Conservation (phyloP, 1,140 invertebrate species). For the Megalonaias nervosa region DNA sequence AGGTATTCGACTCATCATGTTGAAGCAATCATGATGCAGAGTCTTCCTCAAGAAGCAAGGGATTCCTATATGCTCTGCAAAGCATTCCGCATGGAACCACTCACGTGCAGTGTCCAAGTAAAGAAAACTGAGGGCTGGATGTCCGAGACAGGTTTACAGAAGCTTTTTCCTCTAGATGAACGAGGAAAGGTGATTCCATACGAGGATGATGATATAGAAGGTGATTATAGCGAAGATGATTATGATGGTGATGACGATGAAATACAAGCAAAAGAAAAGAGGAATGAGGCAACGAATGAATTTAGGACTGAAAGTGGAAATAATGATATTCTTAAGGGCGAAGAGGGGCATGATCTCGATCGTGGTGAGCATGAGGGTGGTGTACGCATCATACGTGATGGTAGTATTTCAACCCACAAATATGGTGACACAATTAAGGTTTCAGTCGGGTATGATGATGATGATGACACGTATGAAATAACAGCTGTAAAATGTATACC, state of each 20-base stretch:
- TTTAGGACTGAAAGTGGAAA: too few species aligned
- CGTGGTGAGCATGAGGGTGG: too few species aligned
- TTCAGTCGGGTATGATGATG: not conserved
- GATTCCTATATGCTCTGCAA: constrained; percentile 26
- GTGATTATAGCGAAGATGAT: not conserved
- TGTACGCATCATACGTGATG: too few species aligned
- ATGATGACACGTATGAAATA: not conserved
- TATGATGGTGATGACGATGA: not conserved
- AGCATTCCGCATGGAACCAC: constrained; percentile 23
- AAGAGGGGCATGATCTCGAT: too few species aligned
- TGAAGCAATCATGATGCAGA: constrained; percentile 6
- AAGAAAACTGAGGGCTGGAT: not conserved
- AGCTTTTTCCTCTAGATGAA: not conserved
- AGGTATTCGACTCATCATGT: constrained; percentile 15
- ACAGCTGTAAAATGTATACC: constrained; percentile 25
- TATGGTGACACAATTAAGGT: too few species aligned
- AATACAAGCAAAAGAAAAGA: not conserved
- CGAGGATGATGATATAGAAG: not conserved
- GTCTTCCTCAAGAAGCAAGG: not conserved
- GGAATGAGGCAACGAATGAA: not conserved
- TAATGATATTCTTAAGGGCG: too few species aligned
- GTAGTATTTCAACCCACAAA: too few species aligned
- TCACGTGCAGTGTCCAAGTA: constrained; percentile 12
- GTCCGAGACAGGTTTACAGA: too few species aligned
- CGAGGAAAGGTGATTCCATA: not conserved